Percentiles rank a stretch among this genome's conserved stretches.
phyloP scores from a whole-genome alignment of 2,888 invertebrate species.

The Tinea trinotella region DNA sequence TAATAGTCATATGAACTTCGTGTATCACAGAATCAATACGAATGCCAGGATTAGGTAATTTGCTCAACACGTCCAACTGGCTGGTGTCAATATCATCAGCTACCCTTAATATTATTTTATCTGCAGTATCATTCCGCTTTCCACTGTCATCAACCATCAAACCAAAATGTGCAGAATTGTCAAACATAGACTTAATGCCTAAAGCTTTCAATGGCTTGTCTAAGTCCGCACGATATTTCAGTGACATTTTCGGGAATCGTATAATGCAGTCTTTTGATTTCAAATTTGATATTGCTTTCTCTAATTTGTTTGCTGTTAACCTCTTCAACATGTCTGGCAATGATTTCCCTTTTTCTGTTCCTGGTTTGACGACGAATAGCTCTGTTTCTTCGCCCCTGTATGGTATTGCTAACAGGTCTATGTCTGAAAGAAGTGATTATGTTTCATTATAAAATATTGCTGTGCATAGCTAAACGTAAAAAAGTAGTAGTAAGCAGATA shows the following conservation, averaged over 20 bases:
- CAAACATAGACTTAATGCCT: slow-evolving; percentile 77
- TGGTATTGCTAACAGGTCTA: slow-evolving; percentile 78
- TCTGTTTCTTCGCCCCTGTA: slow-evolving; percentile 77
- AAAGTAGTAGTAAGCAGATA: no score
- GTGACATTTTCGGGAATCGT: slow-evolving; percentile 80
- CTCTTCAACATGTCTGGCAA: slow-evolving; percentile 59
- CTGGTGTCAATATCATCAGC: slow-evolving; percentile 23
- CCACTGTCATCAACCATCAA: slow-evolving; percentile 58
- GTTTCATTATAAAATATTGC: neutral
- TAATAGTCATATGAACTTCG: slow-evolving; percentile 76
- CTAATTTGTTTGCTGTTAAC: slow-evolving; percentile 60
- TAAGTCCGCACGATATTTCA: slow-evolving; percentile 73
- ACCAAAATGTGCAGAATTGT: slow-evolving; percentile 77
- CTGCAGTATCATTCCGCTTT: slow-evolving; percentile 28
- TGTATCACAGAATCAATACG: slow-evolving; percentile 76
- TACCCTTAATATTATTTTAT: slow-evolving; percentile 32
- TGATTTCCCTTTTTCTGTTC: slow-evolving; percentile 44
- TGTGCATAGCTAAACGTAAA: no score
- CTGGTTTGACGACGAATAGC: slow-evolving; percentile 79
- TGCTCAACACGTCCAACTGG: slow-evolving; percentile 34
- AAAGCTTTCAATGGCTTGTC: slow-evolving; percentile 67
- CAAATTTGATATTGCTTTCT: slow-evolving; percentile 59
- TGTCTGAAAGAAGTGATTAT: slow-evolving; percentile 42
- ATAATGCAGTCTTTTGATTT: slow-evolving; percentile 63
- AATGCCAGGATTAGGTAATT: slow-evolving; percentile 71